Percentiles rank a stretch among this genome's conserved stretches.
These are phyloP conservation scores for Habroteleia sp. DNA, from an alignment of 2,888 invertebrate species.

Conservation along the genomic window DNA sequence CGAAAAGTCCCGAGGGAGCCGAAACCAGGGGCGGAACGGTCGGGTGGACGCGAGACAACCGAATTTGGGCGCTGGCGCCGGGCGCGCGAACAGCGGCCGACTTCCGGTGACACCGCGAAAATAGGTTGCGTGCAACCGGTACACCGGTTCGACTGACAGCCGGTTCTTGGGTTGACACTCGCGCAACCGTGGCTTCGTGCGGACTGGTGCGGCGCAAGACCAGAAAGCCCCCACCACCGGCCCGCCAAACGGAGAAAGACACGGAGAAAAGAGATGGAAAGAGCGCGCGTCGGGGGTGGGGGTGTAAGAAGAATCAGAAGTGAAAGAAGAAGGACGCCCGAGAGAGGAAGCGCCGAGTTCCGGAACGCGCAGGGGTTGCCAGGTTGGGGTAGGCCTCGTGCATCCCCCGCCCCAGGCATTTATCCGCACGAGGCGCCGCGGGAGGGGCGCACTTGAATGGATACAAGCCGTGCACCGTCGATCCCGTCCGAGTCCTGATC, in stretches of 20 bases:
- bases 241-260: conserved; percentile 58
- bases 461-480: conserved; percentile 46
- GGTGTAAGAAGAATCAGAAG: conserved; percentile 53
- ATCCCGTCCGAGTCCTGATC: conserved; percentile 3
- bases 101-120: conserved; percentile 15
- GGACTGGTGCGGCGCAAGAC: conserved; percentile 80
- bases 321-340: conserved; percentile 43
- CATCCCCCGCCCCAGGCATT: conserved; percentile 23
- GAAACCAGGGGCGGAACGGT: too few species aligned
- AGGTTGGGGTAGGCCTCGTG: conserved; percentile 61
- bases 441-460: conserved; percentile 65
- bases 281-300: conserved; percentile 38
- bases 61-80: conserved; percentile 2
- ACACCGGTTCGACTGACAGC: conserved; percentile 67
- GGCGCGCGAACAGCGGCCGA: conserved; percentile 1
- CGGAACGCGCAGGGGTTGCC: conserved; percentile 37
- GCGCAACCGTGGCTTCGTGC: conserved; percentile 80
- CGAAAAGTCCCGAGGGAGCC: conserved; percentile 2
- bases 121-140: conserved; percentile 55
- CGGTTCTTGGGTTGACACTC: conserved; percentile 71
- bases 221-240: conserved; percentile 75
- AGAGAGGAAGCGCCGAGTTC: conserved; percentile 42
- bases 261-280: conserved; percentile 49
- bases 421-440: conserved; percentile 6
- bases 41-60: not conserved